These are phyloP conservation scores for Anneissia japonica DNA, from an alignment of 35 echinoderm and acorn worm species.

Conservation along the genomic window DNA sequence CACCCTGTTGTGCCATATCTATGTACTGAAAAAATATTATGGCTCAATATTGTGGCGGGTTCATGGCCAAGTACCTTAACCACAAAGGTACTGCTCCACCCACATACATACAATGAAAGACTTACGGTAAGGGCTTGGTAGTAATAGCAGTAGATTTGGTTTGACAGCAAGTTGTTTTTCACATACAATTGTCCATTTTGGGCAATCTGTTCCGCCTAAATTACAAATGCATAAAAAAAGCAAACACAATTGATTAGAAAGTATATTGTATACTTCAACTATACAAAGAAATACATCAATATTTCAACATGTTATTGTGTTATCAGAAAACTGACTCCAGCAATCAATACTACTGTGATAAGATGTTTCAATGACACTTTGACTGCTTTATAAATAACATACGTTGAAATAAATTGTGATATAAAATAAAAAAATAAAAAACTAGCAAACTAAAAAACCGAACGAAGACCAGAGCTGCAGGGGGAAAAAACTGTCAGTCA, in stretches of 20 bases:
- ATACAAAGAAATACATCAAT: neutral
- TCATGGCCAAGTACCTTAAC: no score
- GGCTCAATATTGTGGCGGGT: no score
- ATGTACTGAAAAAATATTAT: no score
- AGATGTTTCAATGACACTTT: neutral
- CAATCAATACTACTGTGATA: neutral
- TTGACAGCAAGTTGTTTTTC: slow-evolving; percentile 80
- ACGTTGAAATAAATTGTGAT: neutral
- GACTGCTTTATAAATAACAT: neutral
- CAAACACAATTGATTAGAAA: neutral
- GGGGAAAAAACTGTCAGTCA: no score
- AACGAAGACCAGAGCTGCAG: no score
- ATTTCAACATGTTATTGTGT: neutral
- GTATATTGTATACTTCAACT: neutral
- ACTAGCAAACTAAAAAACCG: no score
- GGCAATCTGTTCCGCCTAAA: slow-evolving; percentile 77
- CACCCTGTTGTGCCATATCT: no score
- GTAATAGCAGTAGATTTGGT: slow-evolving; percentile 91
- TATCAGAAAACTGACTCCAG: neutral
- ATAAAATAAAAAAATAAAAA: neutral
- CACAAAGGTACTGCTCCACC: no score
- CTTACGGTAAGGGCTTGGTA: slow-evolving; percentile 74
- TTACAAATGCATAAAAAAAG: neutral
- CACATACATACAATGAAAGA: no score
- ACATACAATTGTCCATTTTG: slow-evolving; percentile 70